Conservation (phyloP, 2,797 vertebrate species). For the Coccyzus lansbergi region DNA sequence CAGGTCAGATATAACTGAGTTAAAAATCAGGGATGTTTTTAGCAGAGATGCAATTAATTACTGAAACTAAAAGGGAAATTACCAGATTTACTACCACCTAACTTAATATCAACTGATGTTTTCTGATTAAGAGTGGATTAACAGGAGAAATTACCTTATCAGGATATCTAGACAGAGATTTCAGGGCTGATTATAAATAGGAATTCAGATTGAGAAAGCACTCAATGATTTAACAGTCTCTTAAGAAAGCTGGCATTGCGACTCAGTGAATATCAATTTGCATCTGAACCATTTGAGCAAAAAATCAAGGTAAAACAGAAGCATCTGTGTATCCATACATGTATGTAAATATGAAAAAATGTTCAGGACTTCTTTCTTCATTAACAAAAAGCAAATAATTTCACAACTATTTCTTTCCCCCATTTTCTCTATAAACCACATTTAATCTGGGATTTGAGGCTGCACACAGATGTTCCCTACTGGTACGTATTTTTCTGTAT, state of each 20-base stretch:
- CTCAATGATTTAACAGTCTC: background rate
- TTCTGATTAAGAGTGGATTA: background rate
- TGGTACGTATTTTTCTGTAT: background rate
- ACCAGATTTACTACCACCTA: background rate
- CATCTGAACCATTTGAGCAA: background rate
- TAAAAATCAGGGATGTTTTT: slow-evolving; percentile 1
- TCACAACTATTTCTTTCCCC: background rate
- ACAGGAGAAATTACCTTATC: background rate
- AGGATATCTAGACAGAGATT: background rate
- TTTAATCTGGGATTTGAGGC: background rate
- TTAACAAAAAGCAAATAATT: background rate
- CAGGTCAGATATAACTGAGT: background rate
- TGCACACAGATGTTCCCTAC: background rate
- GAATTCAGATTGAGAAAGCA: background rate
- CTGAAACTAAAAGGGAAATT: background rate
- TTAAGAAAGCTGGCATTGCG: background rate
- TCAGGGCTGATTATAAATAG: background rate
- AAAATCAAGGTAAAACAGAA: slow-evolving; percentile 16
- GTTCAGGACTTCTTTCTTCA: background rate
- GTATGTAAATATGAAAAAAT: background rate
- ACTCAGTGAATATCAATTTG: background rate
- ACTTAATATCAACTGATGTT: background rate
- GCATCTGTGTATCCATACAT: background rate
- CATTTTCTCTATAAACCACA: background rate
- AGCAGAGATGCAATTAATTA: slow-evolving; percentile 3